phyloP scores from a whole-genome alignment of 2,113 vertebrate species.

The Cariama cristata region DNA sequence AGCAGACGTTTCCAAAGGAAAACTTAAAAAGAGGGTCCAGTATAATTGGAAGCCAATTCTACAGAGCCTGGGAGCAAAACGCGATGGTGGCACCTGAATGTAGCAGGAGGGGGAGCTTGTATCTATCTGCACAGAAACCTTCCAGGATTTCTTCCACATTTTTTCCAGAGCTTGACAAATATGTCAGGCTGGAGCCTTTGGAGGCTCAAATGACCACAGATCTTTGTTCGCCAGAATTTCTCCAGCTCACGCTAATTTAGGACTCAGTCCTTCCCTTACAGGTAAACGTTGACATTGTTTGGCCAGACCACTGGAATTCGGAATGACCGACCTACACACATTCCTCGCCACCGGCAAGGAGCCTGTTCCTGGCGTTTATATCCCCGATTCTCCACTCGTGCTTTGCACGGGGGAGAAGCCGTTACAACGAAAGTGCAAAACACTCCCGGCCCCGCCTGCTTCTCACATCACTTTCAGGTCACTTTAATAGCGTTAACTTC shows the following conservation, averaged over 20 bases:
- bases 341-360: not conserved
- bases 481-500: fast-evolving
- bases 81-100: not conserved
- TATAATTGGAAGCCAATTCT: not conserved
- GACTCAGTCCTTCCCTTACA: not conserved
- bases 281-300: fast-evolving
- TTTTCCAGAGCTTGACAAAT: not conserved
- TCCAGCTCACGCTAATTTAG: not conserved
- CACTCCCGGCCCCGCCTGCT: not conserved
- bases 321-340: fast-evolving
- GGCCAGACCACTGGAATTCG: not conserved
- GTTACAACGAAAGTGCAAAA: not conserved
- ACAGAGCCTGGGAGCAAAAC: not conserved
- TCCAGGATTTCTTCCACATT: not conserved
- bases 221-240: not conserved
- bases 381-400: not conserved
- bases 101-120: not conserved
- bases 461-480: not conserved
- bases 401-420: not conserved
- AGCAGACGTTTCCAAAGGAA: not conserved
- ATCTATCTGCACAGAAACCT: not conserved
- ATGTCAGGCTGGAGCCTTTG: fast-evolving
- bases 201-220: not conserved
- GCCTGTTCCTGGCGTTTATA: not conserved
- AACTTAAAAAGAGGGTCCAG: not conserved